phyloP scores from a whole-genome alignment of 92 coral and sea anemone species.

The Parazoanthus atlanticus region DNA sequence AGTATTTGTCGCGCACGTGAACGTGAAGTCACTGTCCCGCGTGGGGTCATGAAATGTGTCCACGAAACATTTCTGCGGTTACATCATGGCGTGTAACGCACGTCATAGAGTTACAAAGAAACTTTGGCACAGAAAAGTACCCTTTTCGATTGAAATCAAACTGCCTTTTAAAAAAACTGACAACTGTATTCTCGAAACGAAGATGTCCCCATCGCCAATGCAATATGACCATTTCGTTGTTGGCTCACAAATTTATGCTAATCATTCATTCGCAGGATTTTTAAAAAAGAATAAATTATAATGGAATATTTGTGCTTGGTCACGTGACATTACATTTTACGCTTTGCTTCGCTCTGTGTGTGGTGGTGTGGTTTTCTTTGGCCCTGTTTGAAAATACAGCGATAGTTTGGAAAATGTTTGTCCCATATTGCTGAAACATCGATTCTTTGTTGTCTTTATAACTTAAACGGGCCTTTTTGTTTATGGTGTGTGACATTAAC shows the following conservation, averaged over 20 bases:
- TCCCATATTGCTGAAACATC: background rate
- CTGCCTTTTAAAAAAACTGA: background rate
- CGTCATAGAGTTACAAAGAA: background rate
- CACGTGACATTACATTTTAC: slow-evolving; percentile 14
- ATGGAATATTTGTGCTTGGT: slow-evolving; percentile 19
- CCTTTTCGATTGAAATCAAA: background rate
- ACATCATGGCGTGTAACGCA: slow-evolving; percentile 5
- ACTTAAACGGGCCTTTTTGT: background rate
- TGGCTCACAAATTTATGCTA: slow-evolving; percentile 30
- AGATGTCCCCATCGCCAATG: background rate
- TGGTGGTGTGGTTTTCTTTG: background rate
- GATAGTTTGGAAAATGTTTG: slow-evolving; percentile 37
- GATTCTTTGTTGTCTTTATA: background rate
- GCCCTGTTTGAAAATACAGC: slow-evolving; percentile 26
- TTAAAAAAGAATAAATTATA: slow-evolving; percentile 32
- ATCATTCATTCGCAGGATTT: background rate
- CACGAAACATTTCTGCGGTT: background rate
- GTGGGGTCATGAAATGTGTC: background rate
- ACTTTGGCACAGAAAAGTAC: background rate
- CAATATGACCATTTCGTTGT: background rate
- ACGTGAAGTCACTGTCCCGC: slow-evolving; percentile 6
- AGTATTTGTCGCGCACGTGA: background rate
- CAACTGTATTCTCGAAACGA: background rate
- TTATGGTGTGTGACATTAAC: slow-evolving; percentile 34
- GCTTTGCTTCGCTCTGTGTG: slow-evolving; percentile 15